These are phyloP conservation scores for Apodemia mormo DNA, from an alignment of 2,888 invertebrate species.

Conservation along the genomic window DNA sequence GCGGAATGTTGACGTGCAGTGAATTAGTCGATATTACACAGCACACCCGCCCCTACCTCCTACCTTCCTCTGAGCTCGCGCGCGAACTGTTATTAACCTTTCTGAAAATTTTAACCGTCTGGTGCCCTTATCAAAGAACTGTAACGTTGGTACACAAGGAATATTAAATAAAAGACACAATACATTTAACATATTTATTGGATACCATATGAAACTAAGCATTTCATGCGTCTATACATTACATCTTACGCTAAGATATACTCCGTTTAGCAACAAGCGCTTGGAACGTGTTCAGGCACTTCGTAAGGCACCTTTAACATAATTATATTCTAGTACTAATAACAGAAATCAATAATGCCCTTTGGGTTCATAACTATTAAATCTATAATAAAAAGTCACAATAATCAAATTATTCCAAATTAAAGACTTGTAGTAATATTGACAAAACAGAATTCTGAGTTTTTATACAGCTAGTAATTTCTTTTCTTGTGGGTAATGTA, in stretches of 20 bases:
- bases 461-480: no score
- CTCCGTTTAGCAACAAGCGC: conserved; percentile 58
- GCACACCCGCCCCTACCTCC: no score
- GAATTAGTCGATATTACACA: no score
- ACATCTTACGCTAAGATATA: conserved; percentile 48
- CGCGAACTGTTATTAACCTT: no score
- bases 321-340: not conserved
- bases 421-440: no score
- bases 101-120: no score
- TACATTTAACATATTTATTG: conserved; percentile 53
- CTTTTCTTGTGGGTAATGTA: no score
- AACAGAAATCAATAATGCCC: conserved; percentile 11
- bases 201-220: conserved; percentile 35
- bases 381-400: conserved; percentile 7
- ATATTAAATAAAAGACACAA: conserved; percentile 33
- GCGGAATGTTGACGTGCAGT: no score
- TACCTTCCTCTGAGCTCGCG: no score
- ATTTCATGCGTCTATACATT: conserved; percentile 43
- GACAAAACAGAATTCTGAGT: no score
- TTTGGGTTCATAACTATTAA: conserved; percentile 20
- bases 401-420: not conserved
- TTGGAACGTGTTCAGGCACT: conserved; percentile 31
- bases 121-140: no score
- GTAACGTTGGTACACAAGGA: no score
- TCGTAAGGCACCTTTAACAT: conserved; percentile 27